Conservation (phyloP, 2,797 vertebrate genomes). For the Oreortyx pictus region DNA sequence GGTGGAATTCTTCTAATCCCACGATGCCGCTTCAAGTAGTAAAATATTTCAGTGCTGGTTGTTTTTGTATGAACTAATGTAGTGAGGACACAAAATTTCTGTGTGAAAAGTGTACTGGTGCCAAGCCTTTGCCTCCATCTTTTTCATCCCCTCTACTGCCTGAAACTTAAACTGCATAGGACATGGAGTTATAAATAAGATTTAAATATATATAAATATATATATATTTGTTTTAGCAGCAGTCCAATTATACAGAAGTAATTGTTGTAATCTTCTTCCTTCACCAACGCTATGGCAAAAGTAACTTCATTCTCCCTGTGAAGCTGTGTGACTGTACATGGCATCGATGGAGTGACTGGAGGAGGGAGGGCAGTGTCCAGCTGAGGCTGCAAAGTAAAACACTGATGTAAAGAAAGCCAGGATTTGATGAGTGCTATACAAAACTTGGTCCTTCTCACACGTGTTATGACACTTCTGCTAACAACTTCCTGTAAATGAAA, state of each 20-base stretch:
- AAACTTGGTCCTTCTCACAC: neutral
- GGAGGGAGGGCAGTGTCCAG: neutral
- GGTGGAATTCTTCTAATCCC: neutral
- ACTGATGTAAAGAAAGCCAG: neutral
- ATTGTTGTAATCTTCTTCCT: neutral
- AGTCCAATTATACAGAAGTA: too few species aligned
- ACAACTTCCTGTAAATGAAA: neutral
- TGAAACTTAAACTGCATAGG: neutral
- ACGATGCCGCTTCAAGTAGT: neutral
- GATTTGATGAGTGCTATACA: neutral
- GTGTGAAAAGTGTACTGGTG: neutral
- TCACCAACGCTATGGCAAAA: neutral
- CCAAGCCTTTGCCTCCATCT: neutral
- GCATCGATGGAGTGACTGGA: neutral
- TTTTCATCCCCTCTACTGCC: neutral
- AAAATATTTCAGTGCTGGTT: neutral
- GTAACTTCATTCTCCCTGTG: rapidly evolving
- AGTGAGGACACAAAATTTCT: neutral
- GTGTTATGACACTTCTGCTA: neutral
- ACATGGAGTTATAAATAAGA: neutral
- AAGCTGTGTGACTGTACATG: neutral
- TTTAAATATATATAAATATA: too few species aligned
- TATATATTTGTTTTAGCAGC: too few species aligned
- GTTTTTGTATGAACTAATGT: neutral
- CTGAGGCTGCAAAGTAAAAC: neutral